Evolutionary conservation across 2,888 invertebrate genomes (phyloP).

Genomic region (Nephrotoma appendiculata): DNA sequence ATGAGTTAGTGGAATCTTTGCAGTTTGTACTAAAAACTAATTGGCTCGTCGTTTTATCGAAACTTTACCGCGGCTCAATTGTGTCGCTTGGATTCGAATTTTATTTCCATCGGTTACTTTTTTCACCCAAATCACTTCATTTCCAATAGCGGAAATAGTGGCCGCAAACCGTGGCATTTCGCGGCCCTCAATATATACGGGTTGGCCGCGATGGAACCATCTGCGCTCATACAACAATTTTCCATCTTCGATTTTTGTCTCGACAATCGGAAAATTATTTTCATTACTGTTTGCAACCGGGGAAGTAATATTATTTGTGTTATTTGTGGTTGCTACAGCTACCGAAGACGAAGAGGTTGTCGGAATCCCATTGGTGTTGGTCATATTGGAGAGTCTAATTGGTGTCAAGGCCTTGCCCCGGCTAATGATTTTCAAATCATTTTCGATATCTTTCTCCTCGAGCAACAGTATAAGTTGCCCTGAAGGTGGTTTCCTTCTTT

Average conservation of each 20-base stretch:
- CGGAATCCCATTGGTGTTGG: constrained; percentile 22
- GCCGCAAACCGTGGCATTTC: constrained; percentile 75
- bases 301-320: not conserved
- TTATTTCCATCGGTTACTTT: constrained; percentile 64
- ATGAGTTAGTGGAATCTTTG: not conserved
- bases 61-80: constrained; percentile 76
- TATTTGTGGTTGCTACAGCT: constrained; percentile 21
- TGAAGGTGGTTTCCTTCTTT: constrained; percentile 69
- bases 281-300: not conserved
- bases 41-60: constrained; percentile 75
- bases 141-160: constrained; percentile 80
- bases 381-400: constrained; percentile 21
- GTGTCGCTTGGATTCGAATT: constrained; percentile 68
- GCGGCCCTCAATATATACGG: constrained; percentile 79
- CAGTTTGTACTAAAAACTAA: constrained; percentile 26
- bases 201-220: constrained; percentile 92
- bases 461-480: constrained; percentile 78
- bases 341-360: constrained; percentile 20
- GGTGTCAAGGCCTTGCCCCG: constrained; percentile 40
- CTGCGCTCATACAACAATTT: constrained; percentile 83
- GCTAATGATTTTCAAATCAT: constrained; percentile 68
- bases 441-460: constrained; percentile 79
- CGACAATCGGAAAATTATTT: constrained; percentile 37
- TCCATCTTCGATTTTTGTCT: constrained; percentile 87
- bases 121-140: constrained; percentile 84